Evolutionary conservation across 2,888 invertebrate species (phyloP).

Genomic region (Panzeria rudis): DNA sequence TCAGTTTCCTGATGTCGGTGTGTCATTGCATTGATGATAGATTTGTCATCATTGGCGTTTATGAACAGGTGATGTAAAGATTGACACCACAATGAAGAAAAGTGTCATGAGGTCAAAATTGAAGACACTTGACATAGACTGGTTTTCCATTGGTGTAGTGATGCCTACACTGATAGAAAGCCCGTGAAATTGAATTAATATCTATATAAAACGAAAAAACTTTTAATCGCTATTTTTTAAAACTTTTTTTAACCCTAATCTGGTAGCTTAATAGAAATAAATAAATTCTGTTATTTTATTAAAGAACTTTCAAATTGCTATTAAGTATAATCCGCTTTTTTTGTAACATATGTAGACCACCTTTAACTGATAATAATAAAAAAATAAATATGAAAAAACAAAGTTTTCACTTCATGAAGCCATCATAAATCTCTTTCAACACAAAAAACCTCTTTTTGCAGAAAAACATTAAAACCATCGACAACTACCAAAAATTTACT

Average conservation of each 20-base stretch:
- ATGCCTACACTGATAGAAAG: too few relatives aligned
- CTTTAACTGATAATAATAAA: conserved; percentile 3
- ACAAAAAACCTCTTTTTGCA: conserved; percentile 19
- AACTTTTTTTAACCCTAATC: neutral
- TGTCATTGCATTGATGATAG: too few relatives aligned
- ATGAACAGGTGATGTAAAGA: too few relatives aligned
- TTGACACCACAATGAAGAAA: too few relatives aligned
- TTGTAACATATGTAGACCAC: conserved; percentile 2
- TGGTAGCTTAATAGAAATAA: neutral
- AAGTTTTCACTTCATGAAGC: conserved; percentile 29
- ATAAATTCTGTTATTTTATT: neutral
- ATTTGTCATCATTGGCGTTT: too few relatives aligned
- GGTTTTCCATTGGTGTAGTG: too few relatives aligned
- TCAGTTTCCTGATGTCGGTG: too few relatives aligned
- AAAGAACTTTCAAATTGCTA: neutral
- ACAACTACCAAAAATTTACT: conserved; percentile 32
- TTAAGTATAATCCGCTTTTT: neutral
- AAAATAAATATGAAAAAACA: neutral
- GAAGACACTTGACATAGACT: too few relatives aligned
- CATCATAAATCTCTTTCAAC: conserved; percentile 49
- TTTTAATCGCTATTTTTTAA: too few relatives aligned
- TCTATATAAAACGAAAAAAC: too few relatives aligned
- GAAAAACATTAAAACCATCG: conserved; percentile 31
- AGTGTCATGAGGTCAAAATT: too few relatives aligned
- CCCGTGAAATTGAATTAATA: too few relatives aligned